These are phyloP conservation scores for Drosophila meridionalis DNA, from an alignment of 2,888 invertebrate genomes.

Conservation along the genomic window DNA sequence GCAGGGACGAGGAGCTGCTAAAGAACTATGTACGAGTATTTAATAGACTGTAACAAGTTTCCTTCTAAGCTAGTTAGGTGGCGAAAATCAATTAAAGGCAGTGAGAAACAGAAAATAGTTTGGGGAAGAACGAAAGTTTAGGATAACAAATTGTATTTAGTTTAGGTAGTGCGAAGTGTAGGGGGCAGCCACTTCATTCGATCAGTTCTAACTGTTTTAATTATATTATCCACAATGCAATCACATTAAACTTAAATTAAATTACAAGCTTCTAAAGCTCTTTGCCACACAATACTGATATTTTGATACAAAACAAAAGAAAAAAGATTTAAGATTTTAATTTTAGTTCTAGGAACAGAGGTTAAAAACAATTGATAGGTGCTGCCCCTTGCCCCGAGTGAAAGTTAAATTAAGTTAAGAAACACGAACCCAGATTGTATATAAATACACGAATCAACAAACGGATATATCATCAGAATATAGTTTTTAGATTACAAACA, in stretches of 20 bases:
- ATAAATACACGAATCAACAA: constrained; percentile 32
- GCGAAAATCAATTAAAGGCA: constrained; percentile 32
- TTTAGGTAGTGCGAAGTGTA: constrained; percentile 21
- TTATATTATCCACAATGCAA: neutral
- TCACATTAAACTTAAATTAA: neutral
- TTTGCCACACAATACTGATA: constrained; percentile 41
- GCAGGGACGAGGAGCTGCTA: constrained; percentile 12
- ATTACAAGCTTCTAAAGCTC: constrained; percentile 20
- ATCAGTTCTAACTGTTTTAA: constrained; percentile 6
- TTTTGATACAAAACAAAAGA: constrained; percentile 21
- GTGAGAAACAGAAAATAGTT: constrained; percentile 7
- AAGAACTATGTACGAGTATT: constrained; percentile 63
- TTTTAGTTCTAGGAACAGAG: constrained; percentile 21
- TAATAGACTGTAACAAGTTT: constrained; percentile 78
- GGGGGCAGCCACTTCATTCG: constrained; percentile 24
- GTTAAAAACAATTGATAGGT: constrained; percentile 12
- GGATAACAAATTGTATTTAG: constrained; percentile 52
- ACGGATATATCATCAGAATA: constrained; percentile 45
- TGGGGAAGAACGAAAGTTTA: constrained; percentile 13
- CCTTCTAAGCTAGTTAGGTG: constrained; percentile 73
- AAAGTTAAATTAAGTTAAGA: constrained; percentile 20
- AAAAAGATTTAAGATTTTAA: constrained; percentile 3
- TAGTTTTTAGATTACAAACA: constrained; percentile 26
- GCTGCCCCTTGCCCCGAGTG: constrained; percentile 30
- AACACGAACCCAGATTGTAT: constrained; percentile 48